Evolutionary conservation across 2,113 vertebrate species (phyloP).

Genomic region (Sphyrna mokarran): DNA sequence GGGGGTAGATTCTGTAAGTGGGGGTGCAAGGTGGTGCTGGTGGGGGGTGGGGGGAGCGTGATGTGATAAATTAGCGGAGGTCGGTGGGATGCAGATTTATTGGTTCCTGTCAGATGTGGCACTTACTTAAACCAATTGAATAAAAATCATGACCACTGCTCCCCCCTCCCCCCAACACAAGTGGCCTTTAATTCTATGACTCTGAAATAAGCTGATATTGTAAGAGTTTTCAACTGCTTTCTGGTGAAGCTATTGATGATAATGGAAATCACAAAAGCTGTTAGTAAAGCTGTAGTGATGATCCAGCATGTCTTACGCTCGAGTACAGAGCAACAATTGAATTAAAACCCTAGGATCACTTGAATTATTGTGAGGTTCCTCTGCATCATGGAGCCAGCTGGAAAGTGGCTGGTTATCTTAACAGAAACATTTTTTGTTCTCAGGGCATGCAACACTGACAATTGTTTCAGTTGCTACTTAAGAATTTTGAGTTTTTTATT

Average conservation of each 20-base stretch:
- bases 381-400: neutral
- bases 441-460: neutral
- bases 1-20: too few species aligned
- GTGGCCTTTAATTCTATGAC: neutral
- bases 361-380: neutral
- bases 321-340: neutral
- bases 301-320: neutral
- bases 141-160: neutral
- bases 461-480: slow-evolving; percentile 1
- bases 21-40: too few species aligned
- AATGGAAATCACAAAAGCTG: neutral
- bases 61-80: too few species aligned
- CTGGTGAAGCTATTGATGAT: neutral
- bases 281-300: neutral
- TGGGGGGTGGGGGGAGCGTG: too few species aligned
- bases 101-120: too few species aligned
- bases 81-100: too few species aligned
- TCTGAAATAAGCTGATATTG: neutral
- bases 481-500: neutral
- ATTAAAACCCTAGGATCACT: neutral
- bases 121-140: neutral
- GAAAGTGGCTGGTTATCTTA: neutral
- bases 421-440: neutral
- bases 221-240: neutral
- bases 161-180: neutral